These are phyloP conservation scores for Oikopleura vanhoeffeni DNA, from an alignment of 23 tunicate species.

Conservation along the genomic window DNA sequence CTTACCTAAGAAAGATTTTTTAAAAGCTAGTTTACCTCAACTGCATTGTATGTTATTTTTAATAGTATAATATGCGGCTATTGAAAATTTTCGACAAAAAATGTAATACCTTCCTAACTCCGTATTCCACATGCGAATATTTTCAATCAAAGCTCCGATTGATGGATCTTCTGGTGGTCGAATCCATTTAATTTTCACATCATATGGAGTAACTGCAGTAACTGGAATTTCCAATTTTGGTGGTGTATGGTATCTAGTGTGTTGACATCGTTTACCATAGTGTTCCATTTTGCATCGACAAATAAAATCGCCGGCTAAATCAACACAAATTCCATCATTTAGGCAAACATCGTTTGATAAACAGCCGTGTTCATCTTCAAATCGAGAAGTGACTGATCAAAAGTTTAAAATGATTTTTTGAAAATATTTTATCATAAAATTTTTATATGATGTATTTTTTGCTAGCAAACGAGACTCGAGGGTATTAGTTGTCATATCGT, in stretches of 20 bases:
- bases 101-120: too few species aligned
- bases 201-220: background rate
- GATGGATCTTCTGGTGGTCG: constrained; percentile 15
- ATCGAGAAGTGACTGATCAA: background rate
- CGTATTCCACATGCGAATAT: background rate
- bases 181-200: background rate
- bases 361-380: background rate
- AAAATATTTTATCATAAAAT: too few species aligned
- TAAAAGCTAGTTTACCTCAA: too few species aligned
- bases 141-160: background rate
- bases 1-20: too few species aligned
- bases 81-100: too few species aligned
- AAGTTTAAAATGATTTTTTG: too few species aligned
- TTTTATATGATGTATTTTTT: too few species aligned
- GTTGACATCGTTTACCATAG: constrained; percentile 11
- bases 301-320: background rate
- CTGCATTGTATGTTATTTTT: too few species aligned
- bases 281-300: constrained; percentile 13
- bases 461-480: too few species aligned
- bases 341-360: background rate
- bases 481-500: too few species aligned
- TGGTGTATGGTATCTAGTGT: background rate
- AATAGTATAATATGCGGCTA: too few species aligned
- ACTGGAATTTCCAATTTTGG: background rate
- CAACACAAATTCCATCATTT: constrained; percentile 3